Percentiles rank a stretch among this genome's conserved stretches.
These are phyloP conservation scores for Lithophane semibrunnea DNA, from an alignment of 2,888 invertebrate species.

Conservation along the genomic window DNA sequence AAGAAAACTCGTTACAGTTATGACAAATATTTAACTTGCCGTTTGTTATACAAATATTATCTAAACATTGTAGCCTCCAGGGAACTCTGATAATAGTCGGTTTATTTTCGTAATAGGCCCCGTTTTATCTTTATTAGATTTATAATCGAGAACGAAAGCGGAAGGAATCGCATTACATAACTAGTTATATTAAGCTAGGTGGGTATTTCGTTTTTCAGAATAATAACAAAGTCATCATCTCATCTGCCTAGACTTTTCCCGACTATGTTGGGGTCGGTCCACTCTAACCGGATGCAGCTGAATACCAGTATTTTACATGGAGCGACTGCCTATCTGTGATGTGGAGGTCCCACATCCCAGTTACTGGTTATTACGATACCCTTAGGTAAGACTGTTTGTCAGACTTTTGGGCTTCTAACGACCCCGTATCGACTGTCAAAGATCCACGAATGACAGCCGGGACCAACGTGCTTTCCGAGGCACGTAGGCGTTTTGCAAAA, in stretches of 20 bases:
- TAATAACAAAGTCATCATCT: neutral
- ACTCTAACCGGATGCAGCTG: too few species aligned
- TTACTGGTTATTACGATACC: too few species aligned
- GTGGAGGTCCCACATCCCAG: too few species aligned
- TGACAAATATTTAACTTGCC: conserved; percentile 45
- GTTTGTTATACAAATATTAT: conserved; percentile 28
- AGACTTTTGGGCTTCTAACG: too few species aligned
- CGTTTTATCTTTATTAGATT: conserved; percentile 19
- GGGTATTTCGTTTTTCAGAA: neutral
- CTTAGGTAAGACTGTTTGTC: too few species aligned
- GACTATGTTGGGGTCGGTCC: too few species aligned
- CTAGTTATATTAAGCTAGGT: neutral
- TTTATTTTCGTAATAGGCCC: conserved; percentile 11
- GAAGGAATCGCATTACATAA: neutral
- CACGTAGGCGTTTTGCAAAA: neutral
- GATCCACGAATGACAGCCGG: too few species aligned
- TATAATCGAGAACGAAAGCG: neutral
- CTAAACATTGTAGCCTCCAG: conserved; percentile 18
- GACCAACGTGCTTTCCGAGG: too few species aligned
- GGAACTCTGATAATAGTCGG: conserved; percentile 2
- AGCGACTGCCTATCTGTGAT: too few species aligned
- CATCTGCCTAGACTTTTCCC: too few species aligned
- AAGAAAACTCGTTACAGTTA: conserved; percentile 43
- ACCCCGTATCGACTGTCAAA: too few species aligned
- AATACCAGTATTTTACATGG: too few species aligned